Percentiles rank a stretch among this genome's conserved stretches.
Conservation (phyloP, 2,888 invertebrate genomes). For the Pseudococcus viburni region DNA sequence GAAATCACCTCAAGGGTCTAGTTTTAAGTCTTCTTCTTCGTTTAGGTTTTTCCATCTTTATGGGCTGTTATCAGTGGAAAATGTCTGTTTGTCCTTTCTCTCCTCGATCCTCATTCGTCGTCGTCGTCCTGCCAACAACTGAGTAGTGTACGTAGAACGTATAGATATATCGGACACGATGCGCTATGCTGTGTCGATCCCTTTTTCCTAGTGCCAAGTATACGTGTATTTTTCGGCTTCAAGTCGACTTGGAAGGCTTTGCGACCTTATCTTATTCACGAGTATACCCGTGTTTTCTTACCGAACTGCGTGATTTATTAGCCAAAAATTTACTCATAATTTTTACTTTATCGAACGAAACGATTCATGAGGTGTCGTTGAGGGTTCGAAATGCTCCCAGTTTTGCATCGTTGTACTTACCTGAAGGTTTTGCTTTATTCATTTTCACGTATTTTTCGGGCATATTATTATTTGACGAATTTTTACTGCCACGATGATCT, state of each 20-base stretch:
- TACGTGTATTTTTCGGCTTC: not conserved
- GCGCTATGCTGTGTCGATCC: not conserved
- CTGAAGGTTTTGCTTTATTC: too few relatives aligned
- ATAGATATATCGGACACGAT: not conserved
- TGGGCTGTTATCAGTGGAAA: constrained; percentile 52
- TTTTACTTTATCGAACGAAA: constrained; percentile 27
- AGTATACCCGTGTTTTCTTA: not conserved
- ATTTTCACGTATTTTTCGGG: too few relatives aligned
- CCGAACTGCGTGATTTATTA: not conserved
- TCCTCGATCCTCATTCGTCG: not conserved
- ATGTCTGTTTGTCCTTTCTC: constrained; percentile 30
- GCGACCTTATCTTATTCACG: constrained; percentile 14
- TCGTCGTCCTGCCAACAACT: not conserved
- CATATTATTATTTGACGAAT: too few relatives aligned
- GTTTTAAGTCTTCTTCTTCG: constrained; percentile 63
- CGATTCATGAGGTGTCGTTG: not conserved
- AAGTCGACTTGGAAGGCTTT: not conserved
- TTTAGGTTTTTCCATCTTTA: constrained; percentile 59
- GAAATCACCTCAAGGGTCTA: constrained; percentile 66
- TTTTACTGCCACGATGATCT: too few relatives aligned
- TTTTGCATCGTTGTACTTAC: too few relatives aligned
- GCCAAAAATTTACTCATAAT: constrained; percentile 38
- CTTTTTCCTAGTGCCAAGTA: not conserved
- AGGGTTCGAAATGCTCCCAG: not conserved
- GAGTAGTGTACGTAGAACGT: too few relatives aligned